Percentiles rank a stretch among this genome's conserved stretches.
phyloP scores from a whole-genome alignment of 2,888 invertebrate species.

The Caenorhabditis drosophilae region DNA sequence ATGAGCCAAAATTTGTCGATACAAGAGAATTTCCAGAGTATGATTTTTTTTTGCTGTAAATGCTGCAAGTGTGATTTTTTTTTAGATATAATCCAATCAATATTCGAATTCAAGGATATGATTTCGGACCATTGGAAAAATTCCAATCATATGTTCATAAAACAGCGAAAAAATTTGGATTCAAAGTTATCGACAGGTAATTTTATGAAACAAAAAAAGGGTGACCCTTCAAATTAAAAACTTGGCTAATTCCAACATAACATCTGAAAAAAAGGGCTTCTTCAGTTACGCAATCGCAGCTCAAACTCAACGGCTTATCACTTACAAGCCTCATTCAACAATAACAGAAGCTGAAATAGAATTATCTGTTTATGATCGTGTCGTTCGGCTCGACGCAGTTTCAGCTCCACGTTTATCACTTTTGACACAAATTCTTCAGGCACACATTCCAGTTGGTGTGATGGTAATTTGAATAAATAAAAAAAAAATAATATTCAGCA shows the following conservation, averaged over 20 bases:
- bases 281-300: constrained; percentile 64
- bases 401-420: constrained; percentile 59
- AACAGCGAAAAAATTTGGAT: constrained; percentile 55
- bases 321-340: constrained; percentile 60
- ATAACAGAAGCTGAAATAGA: constrained; percentile 55
- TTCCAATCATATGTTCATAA: constrained; percentile 62
- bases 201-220: not conserved
- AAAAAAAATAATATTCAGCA: not conserved
- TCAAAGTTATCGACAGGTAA: constrained; percentile 63
- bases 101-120: constrained; percentile 60
- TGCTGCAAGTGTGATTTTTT: constrained; percentile 5
- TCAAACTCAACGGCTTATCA: constrained; percentile 52
- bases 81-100: constrained; percentile 52
- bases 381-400: constrained; percentile 49
- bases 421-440: constrained; percentile 53
- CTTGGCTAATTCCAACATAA: no score
- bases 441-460: constrained; percentile 63
- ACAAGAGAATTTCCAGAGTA: constrained; percentile 58
- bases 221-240: not conserved
- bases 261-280: not conserved
- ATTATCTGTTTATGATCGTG: constrained; percentile 56
- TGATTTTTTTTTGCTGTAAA: constrained; percentile 9
- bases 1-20: constrained; percentile 57
- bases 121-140: constrained; percentile 62
- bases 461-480: constrained; percentile 23